These are phyloP conservation scores for Epizoanthus ramosus DNA, from an alignment of 92 coral and sea anemone genomes.

Conservation along the genomic window DNA sequence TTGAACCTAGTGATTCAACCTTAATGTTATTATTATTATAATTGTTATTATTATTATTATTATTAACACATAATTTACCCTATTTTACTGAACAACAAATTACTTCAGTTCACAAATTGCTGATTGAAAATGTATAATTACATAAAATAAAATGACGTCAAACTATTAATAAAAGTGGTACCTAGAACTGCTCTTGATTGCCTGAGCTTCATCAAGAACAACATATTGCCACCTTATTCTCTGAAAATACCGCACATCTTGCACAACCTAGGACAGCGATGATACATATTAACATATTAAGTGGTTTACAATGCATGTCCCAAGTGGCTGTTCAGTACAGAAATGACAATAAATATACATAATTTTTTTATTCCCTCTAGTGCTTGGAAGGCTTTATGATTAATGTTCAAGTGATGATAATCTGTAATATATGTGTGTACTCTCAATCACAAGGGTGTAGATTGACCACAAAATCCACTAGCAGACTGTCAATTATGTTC, in stretches of 20 bases:
- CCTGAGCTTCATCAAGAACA: conserved; percentile 97
- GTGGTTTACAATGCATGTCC: background rate
- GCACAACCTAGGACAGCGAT: conserved; percentile 75
- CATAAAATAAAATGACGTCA: background rate
- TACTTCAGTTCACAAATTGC: too few species aligned
- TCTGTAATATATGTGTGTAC: too few species aligned
- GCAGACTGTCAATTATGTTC: too few species aligned
- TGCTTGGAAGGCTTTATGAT: background rate
- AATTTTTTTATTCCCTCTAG: too few species aligned
- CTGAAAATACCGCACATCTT: conserved; percentile 98
- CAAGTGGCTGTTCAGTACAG: background rate
- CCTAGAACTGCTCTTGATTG: conserved; percentile 99
- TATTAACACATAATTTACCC: too few species aligned
- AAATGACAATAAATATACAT: too few species aligned
- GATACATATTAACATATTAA: background rate
- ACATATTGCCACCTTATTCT: conserved; percentile 98
- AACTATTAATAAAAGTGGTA: background rate
- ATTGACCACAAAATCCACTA: too few species aligned
- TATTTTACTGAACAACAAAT: too few species aligned
- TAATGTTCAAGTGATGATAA: background rate
- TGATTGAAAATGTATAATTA: background rate
- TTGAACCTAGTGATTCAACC: too few species aligned
- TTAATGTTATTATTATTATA: too few species aligned
- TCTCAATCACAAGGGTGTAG: too few species aligned
- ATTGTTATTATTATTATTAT: too few species aligned